phyloP scores from a whole-genome alignment of 2,888 invertebrate genomes.

The Anagyrus pseudococci region DNA sequence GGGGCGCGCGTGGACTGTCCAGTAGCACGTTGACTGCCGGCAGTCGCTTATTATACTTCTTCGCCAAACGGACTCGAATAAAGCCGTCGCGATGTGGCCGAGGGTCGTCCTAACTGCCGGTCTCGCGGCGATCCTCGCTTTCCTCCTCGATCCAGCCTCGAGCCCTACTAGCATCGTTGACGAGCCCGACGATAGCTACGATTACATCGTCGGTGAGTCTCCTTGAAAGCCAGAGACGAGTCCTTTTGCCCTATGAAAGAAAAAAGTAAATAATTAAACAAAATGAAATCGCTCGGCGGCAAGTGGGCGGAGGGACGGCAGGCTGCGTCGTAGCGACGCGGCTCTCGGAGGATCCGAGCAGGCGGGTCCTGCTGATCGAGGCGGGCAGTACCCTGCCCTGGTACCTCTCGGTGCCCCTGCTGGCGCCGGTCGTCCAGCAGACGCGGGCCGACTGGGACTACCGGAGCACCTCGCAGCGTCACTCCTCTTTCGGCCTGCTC shows the following conservation, averaged over 20 bases:
- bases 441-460: conserved; percentile 75
- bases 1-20: no score
- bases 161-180: conserved; percentile 50
- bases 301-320: conserved; percentile 77
- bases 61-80: no score
- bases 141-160: conserved; percentile 50
- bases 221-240: neutral
- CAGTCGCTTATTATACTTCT: no score
- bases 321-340: conserved; percentile 75
- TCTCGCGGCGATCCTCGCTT: conserved; percentile 48
- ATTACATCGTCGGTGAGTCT: conserved; percentile 56
- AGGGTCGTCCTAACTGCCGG: conserved; percentile 53
- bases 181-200: conserved; percentile 50
- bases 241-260: neutral
- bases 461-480: conserved; percentile 69
- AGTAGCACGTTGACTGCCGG: no score
- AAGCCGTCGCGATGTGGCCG: no score
- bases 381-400: conserved; percentile 75
- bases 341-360: conserved; percentile 67
- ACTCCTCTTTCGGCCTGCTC: conserved; percentile 71
- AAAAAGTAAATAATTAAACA: neutral
- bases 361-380: conserved; percentile 71
- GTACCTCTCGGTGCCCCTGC: conserved; percentile 70
- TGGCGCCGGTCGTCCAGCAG: conserved; percentile 73
- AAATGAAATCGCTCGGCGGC: neutral